phyloP scores from a whole-genome alignment of 2,113 vertebrate genomes.

The Opisthocomus hoazin region DNA sequence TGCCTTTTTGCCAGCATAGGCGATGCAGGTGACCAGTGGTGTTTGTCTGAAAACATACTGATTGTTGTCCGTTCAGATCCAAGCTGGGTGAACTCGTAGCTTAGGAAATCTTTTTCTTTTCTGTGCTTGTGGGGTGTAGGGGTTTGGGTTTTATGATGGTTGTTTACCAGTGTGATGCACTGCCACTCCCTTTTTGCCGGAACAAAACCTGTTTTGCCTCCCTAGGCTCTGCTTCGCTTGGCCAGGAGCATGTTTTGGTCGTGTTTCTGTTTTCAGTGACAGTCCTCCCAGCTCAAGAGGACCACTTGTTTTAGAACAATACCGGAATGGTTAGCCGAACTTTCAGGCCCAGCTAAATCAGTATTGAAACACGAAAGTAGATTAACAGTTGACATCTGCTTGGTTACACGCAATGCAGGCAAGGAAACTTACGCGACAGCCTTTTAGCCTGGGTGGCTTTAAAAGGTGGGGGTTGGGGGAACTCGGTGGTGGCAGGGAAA shows the following conservation, averaged over 20 bases:
- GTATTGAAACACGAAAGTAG: background rate
- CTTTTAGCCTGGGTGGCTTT: background rate
- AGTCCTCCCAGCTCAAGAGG: background rate
- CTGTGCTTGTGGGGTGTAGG: background rate
- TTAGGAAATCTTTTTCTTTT: background rate
- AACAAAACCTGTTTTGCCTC: slow-evolving; percentile 26
- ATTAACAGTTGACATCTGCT: background rate
- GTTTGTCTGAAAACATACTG: background rate
- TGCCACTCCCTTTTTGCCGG: slow-evolving; percentile 20
- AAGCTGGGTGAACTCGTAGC: background rate
- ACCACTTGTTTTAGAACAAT: background rate
- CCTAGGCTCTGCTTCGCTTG: background rate
- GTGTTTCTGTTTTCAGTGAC: background rate
- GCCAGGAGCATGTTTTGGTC: background rate
- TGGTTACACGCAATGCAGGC: background rate
- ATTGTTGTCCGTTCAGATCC: background rate
- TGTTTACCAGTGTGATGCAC: background rate
- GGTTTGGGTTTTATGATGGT: background rate
- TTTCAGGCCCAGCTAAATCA: background rate
- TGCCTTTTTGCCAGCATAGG: background rate
- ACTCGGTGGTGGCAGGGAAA: background rate
- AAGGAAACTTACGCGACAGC: background rate
- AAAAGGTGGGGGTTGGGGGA: background rate
- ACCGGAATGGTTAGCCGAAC: background rate
- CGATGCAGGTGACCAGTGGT: no score